Percentiles rank a stretch among this genome's conserved stretches.
phyloP scores from a whole-genome alignment of 2,888 invertebrate species.

The Diarsia dahlii region DNA sequence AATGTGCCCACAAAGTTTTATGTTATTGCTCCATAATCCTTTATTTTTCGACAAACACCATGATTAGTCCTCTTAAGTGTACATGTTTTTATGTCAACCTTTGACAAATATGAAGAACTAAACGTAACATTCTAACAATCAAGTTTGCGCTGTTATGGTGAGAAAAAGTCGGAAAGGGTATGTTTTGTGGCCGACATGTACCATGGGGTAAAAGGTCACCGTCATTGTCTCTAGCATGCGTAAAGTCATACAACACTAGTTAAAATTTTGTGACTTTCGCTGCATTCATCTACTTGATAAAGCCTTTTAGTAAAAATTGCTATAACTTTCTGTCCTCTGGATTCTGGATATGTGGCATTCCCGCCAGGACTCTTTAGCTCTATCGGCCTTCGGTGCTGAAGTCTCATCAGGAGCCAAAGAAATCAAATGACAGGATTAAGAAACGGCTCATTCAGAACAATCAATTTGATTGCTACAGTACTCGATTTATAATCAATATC shows the following conservation, averaged over 20 bases:
- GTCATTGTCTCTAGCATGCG: background rate
- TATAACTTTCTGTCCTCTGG: no score
- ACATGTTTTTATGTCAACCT: constrained; percentile 8
- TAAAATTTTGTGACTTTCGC: background rate
- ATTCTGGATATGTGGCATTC: no score
- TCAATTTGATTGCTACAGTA: no score
- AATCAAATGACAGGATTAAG: background rate
- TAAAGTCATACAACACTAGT: background rate
- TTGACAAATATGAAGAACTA: constrained; percentile 36
- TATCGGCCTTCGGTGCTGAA: background rate
- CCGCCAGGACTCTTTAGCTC: background rate
- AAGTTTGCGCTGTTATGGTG: background rate
- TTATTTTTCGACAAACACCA: constrained; percentile 47
- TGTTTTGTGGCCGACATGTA: background rate
- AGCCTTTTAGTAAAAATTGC: no score
- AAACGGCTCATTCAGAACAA: background rate
- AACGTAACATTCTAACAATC: constrained; percentile 16
- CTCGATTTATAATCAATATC: constrained; percentile 29
- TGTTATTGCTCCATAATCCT: constrained; percentile 25
- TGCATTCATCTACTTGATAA: no score
- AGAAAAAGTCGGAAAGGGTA: background rate
- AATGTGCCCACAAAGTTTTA: constrained; percentile 11
- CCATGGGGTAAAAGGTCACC: no score
- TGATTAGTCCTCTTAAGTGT: constrained; percentile 27
- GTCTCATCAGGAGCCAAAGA: background rate